Base-by-base conservation (phyloP, 1,140 invertebrate genomes). In the Sitodiplosis mosellana region DNA sequence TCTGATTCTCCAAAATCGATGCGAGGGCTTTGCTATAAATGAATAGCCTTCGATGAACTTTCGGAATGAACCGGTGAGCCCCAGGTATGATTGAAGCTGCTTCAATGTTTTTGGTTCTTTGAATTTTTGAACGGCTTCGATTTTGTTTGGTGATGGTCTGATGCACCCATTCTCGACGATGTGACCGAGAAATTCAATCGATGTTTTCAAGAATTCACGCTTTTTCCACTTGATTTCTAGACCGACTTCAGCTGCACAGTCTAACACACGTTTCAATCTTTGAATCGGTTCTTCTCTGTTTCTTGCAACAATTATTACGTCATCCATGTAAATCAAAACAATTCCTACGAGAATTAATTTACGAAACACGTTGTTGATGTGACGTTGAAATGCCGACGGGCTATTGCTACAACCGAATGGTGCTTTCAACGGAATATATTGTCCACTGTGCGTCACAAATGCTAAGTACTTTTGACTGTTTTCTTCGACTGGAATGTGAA, bases 191-290 rank as follows among this genome's bases (percentile, higher is more conserved):
- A 56, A 67, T 48, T 64, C 55, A 5, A 66, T 49, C 34, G 49
- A 34, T 12, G 14, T 47, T 21, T 51, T 18, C 19, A 65, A 15
- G 45, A 67, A 54, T 10, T 58, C 33, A 33, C 57, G 58, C 50
- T 69, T 69, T 46, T 63, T 59, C 56, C 55, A 55, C 21, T 63
- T 64, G 1, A 67, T 53, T 33, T 55, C 33, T 36, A 67, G 51
- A 2, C 59, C 63, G 55, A 61, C 60, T 0, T 63, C 47, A 2
- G 46, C 48, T 12, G 61, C 53, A 1, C 51, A 47, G 10, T 48
- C 8, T 7, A 66, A 36, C 3, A 61, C 57, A 45, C 47, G 14
- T 43, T 52, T 47, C 8, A 62, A 46, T 33, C 47, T 44, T 20
- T 43, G 15, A 6, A 53, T 47, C 48, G 48, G 47, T 12, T 48